Conservation (phyloP, 2,888 invertebrate genomes). For the Carpatolechia fugitivella region DNA sequence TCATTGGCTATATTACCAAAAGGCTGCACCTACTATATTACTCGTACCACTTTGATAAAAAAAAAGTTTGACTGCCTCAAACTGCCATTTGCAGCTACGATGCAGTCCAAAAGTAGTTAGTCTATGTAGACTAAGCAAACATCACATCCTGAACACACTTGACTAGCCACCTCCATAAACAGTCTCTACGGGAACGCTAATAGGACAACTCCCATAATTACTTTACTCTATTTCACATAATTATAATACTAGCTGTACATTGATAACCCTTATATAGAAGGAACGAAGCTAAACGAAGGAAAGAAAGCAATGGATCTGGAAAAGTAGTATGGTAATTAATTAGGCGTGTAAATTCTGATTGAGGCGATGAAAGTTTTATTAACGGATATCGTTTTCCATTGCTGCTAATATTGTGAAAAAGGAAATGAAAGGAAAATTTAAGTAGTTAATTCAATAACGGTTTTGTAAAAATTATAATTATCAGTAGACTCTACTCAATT, state of each 20-base stretch:
- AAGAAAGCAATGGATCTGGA: not conserved
- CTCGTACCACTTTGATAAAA: no score
- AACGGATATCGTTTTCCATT: not conserved
- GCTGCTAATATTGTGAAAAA: no score
- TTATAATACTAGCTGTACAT: constrained; percentile 8
- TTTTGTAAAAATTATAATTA: no score
- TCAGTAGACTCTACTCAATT: no score
- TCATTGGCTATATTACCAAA: no score
- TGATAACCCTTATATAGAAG: constrained; percentile 31
- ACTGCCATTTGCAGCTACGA: not conserved
- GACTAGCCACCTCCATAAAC: not conserved
- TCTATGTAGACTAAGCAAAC: not conserved
- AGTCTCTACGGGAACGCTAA: not conserved
- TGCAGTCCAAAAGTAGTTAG: not conserved
- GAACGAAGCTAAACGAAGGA: not conserved
- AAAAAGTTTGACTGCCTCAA: no score
- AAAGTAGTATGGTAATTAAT: not conserved
- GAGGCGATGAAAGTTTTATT: not conserved
- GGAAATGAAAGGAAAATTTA: no score
- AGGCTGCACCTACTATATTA: no score
- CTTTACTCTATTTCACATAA: constrained; percentile 1
- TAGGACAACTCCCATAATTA: not conserved
- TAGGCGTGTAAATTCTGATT: no score
- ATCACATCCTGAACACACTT: not conserved
- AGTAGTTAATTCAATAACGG: no score